Base-by-base conservation (phyloP, 2,888 invertebrate species). In the Yponomeuta sedellus region DNA sequence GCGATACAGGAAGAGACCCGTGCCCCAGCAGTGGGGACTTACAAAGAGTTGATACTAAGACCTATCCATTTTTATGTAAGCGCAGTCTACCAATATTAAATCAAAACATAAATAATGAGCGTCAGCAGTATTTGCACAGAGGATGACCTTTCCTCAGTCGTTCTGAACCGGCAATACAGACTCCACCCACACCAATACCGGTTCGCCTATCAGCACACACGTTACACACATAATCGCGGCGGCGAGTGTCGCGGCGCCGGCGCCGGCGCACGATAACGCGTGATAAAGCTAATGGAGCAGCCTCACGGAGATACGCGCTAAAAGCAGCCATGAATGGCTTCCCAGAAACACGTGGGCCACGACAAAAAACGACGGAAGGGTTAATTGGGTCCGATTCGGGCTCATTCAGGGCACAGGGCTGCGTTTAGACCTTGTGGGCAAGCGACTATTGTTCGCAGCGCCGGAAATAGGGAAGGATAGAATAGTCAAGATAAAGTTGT, bases 241-340 rank as follows among this genome's bases (percentile, higher is more conserved):
- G 40, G 65, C 56, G 19, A 58, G 28, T 20, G 20, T 39, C 34
- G n/a, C 67, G 64, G 66, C 88, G 88, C 88, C 88, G 88, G 88
- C 88, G 88, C 86, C 79, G 73, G 16, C 44, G 44, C 44, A 52
- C 82, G 87, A 87, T 86, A 86, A 82, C 83, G 79, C 72, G 76
- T 81, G 88, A 88, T 90, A 90, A 85, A 83, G 78, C 80, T 90
- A 90, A 90, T 90, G 89, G 89, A 88, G 75, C 19, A 40, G 56
- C 22, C 52, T 57, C 56, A 56, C 25, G 25, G 56, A 64, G 64
- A 64, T 64, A 64, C 56, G 56, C n/a, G 19, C 56, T 57, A 79
- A 80, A 80, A 77, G 79, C 78, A 77, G 78, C 78, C 79, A 80
- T 88, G 86, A 88, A 88, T 88, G 89, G 80, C 74, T 88, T 87